A percentile compares a stretch with the other conserved stretches of the same genome.
phyloP scores from a whole-genome alignment of 2,113 vertebrate species.

The Hystrix cristata region DNA sequence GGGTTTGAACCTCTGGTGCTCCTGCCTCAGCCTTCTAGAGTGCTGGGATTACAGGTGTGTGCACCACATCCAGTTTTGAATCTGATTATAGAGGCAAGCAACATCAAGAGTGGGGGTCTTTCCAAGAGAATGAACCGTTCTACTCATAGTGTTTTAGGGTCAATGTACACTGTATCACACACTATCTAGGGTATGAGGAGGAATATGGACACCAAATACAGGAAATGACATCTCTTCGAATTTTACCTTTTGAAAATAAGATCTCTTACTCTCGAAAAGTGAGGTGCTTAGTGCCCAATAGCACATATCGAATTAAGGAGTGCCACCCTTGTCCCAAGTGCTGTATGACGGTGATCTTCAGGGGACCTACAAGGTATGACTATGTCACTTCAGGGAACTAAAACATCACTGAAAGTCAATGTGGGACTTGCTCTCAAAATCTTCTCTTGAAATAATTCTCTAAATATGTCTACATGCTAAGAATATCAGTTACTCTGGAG shows the following conservation, averaged over 20 bases:
- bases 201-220: neutral
- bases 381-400: neutral
- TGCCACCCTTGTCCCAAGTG: neutral
- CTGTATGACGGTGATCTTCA: neutral
- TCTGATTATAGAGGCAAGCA: neutral
- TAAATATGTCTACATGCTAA: neutral
- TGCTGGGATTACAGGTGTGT: neutral
- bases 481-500: neutral
- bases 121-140: neutral
- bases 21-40: neutral
- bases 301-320: neutral
- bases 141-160: neutral
- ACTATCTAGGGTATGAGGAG: neutral
- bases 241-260: neutral
- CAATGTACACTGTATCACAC: neutral
- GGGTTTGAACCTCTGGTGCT: neutral
- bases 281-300: neutral
- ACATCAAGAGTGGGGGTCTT: neutral
- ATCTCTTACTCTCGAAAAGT: neutral
- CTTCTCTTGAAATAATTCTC: slow-evolving; percentile 15
- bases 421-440: neutral
- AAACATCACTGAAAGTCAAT: neutral
- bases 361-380: neutral
- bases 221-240: neutral
- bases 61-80: neutral